These are phyloP conservation scores for Boleophthalmus pectinirostris DNA, from an alignment of 2,113 vertebrate species.

Conservation along the genomic window DNA sequence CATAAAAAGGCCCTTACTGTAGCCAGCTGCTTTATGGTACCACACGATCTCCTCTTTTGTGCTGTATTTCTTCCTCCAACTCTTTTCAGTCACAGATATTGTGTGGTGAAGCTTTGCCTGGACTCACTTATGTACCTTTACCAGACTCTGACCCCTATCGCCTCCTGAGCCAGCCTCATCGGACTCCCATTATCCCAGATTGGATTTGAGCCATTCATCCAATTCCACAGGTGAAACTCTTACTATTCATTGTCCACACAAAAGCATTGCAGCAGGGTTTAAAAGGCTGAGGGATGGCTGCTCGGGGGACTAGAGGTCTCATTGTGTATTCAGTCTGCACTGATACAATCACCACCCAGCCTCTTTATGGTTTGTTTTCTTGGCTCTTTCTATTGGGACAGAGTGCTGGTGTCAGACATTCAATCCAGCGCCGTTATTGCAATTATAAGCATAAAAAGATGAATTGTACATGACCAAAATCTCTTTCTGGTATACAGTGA, in stretches of 20 bases:
- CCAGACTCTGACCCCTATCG: constrained; percentile 38
- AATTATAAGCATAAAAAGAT: neutral
- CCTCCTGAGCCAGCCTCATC: constrained; percentile 16
- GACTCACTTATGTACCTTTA: constrained; percentile 14
- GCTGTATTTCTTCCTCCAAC: neutral
- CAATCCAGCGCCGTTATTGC: neutral
- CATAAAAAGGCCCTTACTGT: neutral
- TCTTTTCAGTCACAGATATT: neutral
- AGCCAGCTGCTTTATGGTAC: neutral
- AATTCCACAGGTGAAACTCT: constrained; percentile 42
- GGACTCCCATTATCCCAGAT: constrained; percentile 29
- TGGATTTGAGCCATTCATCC: constrained; percentile 43
- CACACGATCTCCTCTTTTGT: neutral
- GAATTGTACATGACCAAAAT: neutral
- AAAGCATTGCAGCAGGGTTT: constrained; percentile 27
- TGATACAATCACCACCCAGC: constrained; percentile 29
- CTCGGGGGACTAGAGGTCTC: constrained; percentile 15
- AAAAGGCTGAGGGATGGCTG: constrained; percentile 46
- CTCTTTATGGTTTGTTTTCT: constrained; percentile 21
- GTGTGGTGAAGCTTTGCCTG: neutral
- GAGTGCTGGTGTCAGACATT: neutral
- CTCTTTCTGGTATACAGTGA: neutral
- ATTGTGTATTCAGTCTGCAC: constrained; percentile 16
- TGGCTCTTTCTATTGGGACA: neutral
- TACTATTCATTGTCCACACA: constrained; percentile 30